Evolutionary conservation across 2,888 invertebrate species (phyloP).

Genomic region (Monoplex corrugatus): DNA sequence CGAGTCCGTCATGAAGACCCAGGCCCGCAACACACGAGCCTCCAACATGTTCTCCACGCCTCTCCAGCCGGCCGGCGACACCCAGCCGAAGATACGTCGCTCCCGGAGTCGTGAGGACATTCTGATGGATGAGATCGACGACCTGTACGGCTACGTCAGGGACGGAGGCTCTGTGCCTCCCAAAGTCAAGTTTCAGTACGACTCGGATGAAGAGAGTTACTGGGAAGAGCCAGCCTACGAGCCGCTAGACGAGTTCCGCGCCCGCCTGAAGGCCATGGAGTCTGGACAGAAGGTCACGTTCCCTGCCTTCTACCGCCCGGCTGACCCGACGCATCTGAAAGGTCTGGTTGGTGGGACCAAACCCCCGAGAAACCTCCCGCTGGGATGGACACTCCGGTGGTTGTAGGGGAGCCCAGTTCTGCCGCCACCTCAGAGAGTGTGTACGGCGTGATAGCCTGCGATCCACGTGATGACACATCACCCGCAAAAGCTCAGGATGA

Average conservation of each 20-base stretch:
- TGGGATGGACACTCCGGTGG: neutral
- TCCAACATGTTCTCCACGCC: slow-evolving; percentile 67
- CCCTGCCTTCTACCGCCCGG: slow-evolving; percentile 66
- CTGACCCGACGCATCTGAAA: slow-evolving; percentile 60
- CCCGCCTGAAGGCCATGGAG: slow-evolving; percentile 69
- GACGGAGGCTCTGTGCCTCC: slow-evolving; percentile 93
- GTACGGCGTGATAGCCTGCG: neutral
- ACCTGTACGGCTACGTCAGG: slow-evolving; percentile 96
- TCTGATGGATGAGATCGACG: slow-evolving; percentile 92
- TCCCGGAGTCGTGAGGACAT: slow-evolving; percentile 87
- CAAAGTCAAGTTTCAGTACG: slow-evolving; percentile 73
- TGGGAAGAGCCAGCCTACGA: slow-evolving; percentile 80
- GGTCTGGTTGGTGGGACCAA: slow-evolving; percentile 26
- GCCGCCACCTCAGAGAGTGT: neutral
- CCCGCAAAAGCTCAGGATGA: neutral
- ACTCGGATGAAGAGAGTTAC: slow-evolving; percentile 79
- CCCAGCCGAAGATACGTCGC: slow-evolving; percentile 51
- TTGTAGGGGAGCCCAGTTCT: neutral
- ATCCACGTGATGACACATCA: neutral
- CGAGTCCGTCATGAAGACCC: slow-evolving; percentile 67
- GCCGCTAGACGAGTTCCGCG: slow-evolving; percentile 73
- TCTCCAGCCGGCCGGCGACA: slow-evolving; percentile 13
- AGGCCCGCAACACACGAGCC: slow-evolving; percentile 61
- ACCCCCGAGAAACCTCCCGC: neutral
- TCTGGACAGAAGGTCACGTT: slow-evolving; percentile 67